These are phyloP conservation scores for Drosophila colorata DNA, from an alignment of 2,888 invertebrate genomes.

Conservation along the genomic window DNA sequence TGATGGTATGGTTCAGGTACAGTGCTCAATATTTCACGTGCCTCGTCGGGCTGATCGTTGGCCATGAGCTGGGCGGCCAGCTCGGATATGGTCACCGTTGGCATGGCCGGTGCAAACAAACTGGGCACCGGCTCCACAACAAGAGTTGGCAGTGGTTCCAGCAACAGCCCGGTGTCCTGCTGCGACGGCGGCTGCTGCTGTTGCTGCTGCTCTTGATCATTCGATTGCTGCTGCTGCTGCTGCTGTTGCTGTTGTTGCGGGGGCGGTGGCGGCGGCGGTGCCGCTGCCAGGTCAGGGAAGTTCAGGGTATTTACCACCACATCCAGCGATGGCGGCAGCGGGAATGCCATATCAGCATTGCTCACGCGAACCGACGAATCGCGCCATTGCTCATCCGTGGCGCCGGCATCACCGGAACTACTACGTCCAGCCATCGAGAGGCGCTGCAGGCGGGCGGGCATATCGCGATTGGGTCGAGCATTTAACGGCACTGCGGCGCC, in stretches of 20 bases:
- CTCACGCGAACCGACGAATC: background rate
- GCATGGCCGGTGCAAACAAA: slow-evolving; percentile 2
- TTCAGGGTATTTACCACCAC: slow-evolving; percentile 38
- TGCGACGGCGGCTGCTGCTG: background rate
- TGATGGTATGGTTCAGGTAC: slow-evolving; percentile 12
- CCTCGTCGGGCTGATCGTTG: slow-evolving; percentile 27
- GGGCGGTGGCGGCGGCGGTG: slow-evolving; percentile 19
- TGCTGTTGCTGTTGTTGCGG: slow-evolving; percentile 13
- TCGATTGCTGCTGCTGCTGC: background rate
- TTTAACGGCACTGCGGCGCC: slow-evolving; percentile 19
- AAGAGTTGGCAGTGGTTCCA: slow-evolving; percentile 1
- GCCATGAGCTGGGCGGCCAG: slow-evolving; percentile 35
- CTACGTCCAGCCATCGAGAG: slow-evolving; percentile 16
- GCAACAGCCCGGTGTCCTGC: slow-evolving; percentile 7
- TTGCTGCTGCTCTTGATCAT: background rate
- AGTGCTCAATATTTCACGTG: slow-evolving; percentile 2
- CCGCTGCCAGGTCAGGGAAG: slow-evolving; percentile 26
- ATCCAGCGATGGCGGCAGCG: slow-evolving; percentile 40
- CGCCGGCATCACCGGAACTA: background rate
- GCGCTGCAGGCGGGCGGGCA: slow-evolving; percentile 59
- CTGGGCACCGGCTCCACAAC: slow-evolving; percentile 7
- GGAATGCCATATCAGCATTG: slow-evolving; percentile 24
- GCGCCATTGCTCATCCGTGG: slow-evolving; percentile 12
- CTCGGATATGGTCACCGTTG: slow-evolving; percentile 30
- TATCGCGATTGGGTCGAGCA: slow-evolving; percentile 50